A percentile compares a stretch with the other conserved stretches of the same genome.
These are phyloP conservation scores for Brenthis hecate DNA, from an alignment of 2,888 invertebrate species.

Conservation along the genomic window DNA sequence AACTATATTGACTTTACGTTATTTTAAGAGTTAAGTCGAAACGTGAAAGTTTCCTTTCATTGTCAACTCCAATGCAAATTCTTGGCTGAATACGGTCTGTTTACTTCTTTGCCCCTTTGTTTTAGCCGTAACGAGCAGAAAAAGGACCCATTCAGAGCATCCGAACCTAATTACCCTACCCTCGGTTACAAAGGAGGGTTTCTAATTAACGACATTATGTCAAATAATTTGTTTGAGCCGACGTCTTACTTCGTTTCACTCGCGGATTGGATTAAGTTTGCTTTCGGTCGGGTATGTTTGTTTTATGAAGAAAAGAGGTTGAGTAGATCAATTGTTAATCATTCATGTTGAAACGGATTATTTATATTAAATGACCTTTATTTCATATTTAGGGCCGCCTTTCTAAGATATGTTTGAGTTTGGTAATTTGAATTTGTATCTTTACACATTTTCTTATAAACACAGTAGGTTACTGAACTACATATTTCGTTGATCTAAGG, in stretches of 20 bases:
- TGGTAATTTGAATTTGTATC: too few relatives aligned
- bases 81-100: conserved; percentile 73
- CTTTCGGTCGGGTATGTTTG: conserved; percentile 63
- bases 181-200: conserved; percentile 76
- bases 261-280: conserved; percentile 77
- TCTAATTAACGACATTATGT: conserved; percentile 83
- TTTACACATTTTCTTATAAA: too few relatives aligned
- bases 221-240: conserved; percentile 81
- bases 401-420: neutral
- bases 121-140: conserved; percentile 80
- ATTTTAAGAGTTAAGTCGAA: conserved; percentile 31
- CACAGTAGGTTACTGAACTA: too few relatives aligned
- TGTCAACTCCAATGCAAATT: conserved; percentile 71
- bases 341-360: conserved; percentile 33
- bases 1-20: conserved; percentile 9
- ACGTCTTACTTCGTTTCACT: conserved; percentile 70
- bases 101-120: conserved; percentile 79
- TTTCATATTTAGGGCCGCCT: conserved; percentile 4
- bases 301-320: conserved; percentile 61
- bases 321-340: conserved; percentile 53
- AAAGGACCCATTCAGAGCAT: conserved; percentile 80
- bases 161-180: conserved; percentile 80
- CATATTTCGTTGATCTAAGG: too few relatives aligned
- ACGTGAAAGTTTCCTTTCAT: conserved; percentile 51
- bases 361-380: conserved; percentile 20